Conservation (phyloP, 2,888 invertebrate genomes). For the Lasioglossum calceatum region DNA sequence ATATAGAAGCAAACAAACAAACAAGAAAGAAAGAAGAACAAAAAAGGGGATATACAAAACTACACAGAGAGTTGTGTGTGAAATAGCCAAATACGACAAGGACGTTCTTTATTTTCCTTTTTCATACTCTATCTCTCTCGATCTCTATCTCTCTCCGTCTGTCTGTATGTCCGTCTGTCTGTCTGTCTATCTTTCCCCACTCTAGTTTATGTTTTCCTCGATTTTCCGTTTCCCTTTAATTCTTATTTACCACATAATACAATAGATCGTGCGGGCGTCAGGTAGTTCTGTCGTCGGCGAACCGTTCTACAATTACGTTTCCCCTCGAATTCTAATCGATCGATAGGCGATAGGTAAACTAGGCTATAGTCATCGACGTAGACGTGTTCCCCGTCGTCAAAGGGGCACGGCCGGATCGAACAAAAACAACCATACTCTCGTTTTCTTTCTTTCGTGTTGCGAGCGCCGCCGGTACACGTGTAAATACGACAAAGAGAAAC, state of each 20-base stretch:
- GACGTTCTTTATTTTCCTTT: constrained; percentile 72
- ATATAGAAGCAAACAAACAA: not conserved
- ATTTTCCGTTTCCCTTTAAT: not conserved
- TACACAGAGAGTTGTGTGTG: constrained; percentile 66
- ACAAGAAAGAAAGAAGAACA: not conserved
- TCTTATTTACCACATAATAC: constrained; percentile 32
- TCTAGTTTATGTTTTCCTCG: not conserved
- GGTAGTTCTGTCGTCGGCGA: constrained; percentile 71
- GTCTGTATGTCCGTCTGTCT: not conserved
- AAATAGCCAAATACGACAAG: constrained; percentile 82
- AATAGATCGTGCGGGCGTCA: not conserved
- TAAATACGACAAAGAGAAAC: constrained; percentile 71
- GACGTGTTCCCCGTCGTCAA: not conserved
- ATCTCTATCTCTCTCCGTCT: constrained; percentile 52
- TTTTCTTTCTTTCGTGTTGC: constrained; percentile 49
- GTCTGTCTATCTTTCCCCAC: not conserved
- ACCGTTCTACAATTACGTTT: constrained; percentile 42
- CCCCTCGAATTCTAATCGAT: constrained; percentile 69
- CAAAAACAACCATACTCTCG: constrained; percentile 22
- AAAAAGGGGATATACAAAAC: constrained; percentile 21
- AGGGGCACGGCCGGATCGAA: not conserved
- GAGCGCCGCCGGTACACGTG: constrained; percentile 69
- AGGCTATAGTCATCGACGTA: constrained; percentile 29
- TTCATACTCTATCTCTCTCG: constrained; percentile 38
- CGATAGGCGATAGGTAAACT: constrained; percentile 49